Percentiles rank a stretch among this genome's conserved stretches.
phyloP scores from a whole-genome alignment of 2,888 invertebrate genomes.

The Microdon myrmicae region DNA sequence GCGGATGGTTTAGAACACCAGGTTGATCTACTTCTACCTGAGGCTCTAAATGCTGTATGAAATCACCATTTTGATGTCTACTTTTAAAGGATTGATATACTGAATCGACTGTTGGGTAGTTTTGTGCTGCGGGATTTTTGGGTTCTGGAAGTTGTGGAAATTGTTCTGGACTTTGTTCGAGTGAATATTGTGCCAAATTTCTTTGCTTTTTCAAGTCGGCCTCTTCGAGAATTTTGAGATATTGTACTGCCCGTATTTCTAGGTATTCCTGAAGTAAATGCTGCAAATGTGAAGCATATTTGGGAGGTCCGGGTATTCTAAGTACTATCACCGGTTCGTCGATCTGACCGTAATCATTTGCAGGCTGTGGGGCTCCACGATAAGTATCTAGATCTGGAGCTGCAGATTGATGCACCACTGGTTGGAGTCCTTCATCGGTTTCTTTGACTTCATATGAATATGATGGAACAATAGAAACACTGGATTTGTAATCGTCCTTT shows the following conservation, averaged over 20 bases:
- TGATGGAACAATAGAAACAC: slow-evolving; percentile 72
- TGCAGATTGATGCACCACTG: slow-evolving; percentile 44
- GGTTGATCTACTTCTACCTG: slow-evolving; percentile 44
- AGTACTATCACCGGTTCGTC: slow-evolving; percentile 65
- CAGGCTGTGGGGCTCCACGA: slow-evolving; percentile 31
- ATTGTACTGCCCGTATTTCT: slow-evolving; percentile 65
- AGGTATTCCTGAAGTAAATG: slow-evolving; percentile 64
- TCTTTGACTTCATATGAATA: slow-evolving; percentile 68
- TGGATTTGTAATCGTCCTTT: slow-evolving; percentile 58
- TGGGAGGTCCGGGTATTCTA: slow-evolving; percentile 65
- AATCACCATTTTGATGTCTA: slow-evolving; percentile 53
- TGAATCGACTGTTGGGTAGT: slow-evolving; percentile 60
- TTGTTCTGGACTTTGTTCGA: slow-evolving; percentile 29
- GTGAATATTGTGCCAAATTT: slow-evolving; percentile 25
- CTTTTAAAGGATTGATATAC: slow-evolving; percentile 63
- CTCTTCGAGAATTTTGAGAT: slow-evolving; percentile 62
- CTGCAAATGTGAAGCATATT: slow-evolving; percentile 66
- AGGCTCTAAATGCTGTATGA: slow-evolving; percentile 27
- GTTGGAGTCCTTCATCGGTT: slow-evolving; percentile 14
- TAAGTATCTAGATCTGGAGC: slow-evolving; percentile 54
- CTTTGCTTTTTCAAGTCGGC: slow-evolving; percentile 59
- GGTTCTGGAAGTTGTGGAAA: slow-evolving; percentile 25
- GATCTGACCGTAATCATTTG: slow-evolving; percentile 29
- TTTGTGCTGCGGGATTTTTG: slow-evolving; percentile 20
- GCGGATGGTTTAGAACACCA: slow-evolving; percentile 39